Base-by-base conservation (phyloP, 2,113 vertebrate genomes). In the Dasypus novemcinctus region DNA sequence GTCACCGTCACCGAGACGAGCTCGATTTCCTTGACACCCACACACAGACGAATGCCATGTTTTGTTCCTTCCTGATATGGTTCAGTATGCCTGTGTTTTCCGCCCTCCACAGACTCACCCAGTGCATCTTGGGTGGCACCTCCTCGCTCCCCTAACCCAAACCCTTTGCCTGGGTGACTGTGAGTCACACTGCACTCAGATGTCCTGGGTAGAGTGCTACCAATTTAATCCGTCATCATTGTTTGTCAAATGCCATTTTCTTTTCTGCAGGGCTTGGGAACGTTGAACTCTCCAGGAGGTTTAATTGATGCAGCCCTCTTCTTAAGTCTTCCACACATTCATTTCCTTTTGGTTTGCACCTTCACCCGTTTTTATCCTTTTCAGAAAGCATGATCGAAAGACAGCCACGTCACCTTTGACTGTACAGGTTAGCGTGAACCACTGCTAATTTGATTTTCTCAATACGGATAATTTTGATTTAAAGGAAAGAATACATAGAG, bases 391-490 rank as follows among this genome's bases (percentile, higher is more conserved):
- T 2, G 74, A 46, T 31, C 2, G 2, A 23, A 68, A 72, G 29
- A 9, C 21, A 8, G 23, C n/a, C 1, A 0, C 1, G 29, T 63
- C 33, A 15, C 21, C 31, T 13, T 6, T 8, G 36, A 18, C 41
- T 20, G 2, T 7, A 27, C 69, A 33, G 21, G 49, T 29, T 29
- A 14, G 5, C 5, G 1, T 10, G 9, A 6, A 27, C 38, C n/a
- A 36, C 0, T 0, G 66, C n/a, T 81, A 59, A 41, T 46, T 41
- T 43, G 68, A 49, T 31, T 76, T 71, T 57, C 87, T 63, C 38
- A n/a, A 38, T 4, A 59, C 8, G 17, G 52, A 7, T n/a, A 3
- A 31, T 31, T 64, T 79, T 80, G 71, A 38, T 46, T 68, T 64
- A 59, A 43, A 29, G 66, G 89, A 78, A 25, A 7, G 29, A 20